Evolutionary conservation across 2,888 invertebrate species (phyloP), one percentile per base, ranked within the genome.

Genomic region (Fragum whitleyi): DNA sequence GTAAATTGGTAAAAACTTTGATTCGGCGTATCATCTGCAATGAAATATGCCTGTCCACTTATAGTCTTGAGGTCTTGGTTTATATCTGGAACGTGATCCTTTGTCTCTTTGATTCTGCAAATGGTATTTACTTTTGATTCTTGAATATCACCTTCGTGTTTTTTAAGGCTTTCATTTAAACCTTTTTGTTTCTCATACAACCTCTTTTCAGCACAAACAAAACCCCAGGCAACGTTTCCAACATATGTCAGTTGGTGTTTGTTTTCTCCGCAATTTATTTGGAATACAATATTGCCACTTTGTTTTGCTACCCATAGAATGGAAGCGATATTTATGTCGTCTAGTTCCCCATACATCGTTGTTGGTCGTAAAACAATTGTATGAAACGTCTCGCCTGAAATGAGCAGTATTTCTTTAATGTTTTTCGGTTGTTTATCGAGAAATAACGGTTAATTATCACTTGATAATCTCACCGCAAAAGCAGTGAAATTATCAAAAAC

Each of bases 191-290:
- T 39, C 21, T 21, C 23, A 16, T 67, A 36, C 21, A 79, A 42
- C 32, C 32, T 67, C 80, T 95, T 94, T 76, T 95, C 95, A 5
- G 96, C 96, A 77, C 95, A 94, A 0, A 96, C 90, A 86, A 96
- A 96, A 0, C 95, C 95, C 95, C 95, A 96, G 1, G 96, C 96
- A 0, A 95, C 95, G 86, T 96, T 96, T 19, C 96, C 96, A 94
- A 90, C 89, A 69, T 92, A 92, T 0, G 90, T 86, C 55, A 88
- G 84, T 86, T 87, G 95, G 85, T 92, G 95, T 95, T 74, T 86
- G 42, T 81, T 90, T 62, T 95, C 95, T 87, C 95, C 95, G 16
- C 94, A 95, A 0, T 95, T 95, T 23, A 96, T 91, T 47, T 94
- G 94, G 0, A 94, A 94, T 55, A 95, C 93, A 0, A 90, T 91